A percentile compares a stretch with the other conserved stretches of the same genome.
Evolutionary conservation across 1,140 invertebrate genomes (phyloP).

Genomic region (Agraylea sexmaculata): DNA sequence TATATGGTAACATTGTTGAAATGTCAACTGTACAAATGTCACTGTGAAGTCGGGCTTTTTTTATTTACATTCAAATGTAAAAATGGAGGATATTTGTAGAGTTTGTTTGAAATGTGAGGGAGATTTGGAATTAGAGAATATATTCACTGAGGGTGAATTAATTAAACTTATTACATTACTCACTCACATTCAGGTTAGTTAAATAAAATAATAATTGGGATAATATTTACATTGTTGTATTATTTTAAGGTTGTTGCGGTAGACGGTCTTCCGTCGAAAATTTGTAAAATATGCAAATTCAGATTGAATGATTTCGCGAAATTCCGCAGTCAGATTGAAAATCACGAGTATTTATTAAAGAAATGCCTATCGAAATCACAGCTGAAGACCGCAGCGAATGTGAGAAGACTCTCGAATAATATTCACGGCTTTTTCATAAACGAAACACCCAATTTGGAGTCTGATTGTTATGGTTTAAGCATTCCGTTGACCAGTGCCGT

Average conservation of each 20-base stretch:
- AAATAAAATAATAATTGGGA: background rate
- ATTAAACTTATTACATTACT: slow-evolving; percentile 12
- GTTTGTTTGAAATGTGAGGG: slow-evolving; percentile 1
- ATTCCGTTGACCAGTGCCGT: background rate
- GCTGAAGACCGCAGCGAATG: background rate
- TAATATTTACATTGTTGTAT: background rate
- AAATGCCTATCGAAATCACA: background rate
- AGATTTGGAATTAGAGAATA: slow-evolving; percentile 12
- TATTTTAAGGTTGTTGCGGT: slow-evolving; percentile 13
- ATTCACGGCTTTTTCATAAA: background rate
- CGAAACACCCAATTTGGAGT: slow-evolving; percentile 2
- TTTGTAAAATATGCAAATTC: slow-evolving; percentile 7
- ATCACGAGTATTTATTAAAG: slow-evolving; percentile 6
- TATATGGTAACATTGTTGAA: no score
- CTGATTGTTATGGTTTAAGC: background rate
- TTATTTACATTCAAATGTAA: background rate
- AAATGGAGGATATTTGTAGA: slow-evolving; percentile 1
- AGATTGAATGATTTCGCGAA: slow-evolving; percentile 13
- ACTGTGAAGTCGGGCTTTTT: background rate
- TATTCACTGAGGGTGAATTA: slow-evolving; percentile 7
- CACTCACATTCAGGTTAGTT: slow-evolving; percentile 12
- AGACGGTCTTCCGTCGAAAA: slow-evolving; percentile 10
- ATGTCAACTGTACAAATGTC: background rate
- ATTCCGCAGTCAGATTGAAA: slow-evolving; percentile 14
- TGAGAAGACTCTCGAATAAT: slow-evolving; percentile 6